These are phyloP conservation scores for Leucophora obtusa DNA, from an alignment of 2,888 invertebrate genomes.

Conservation along the genomic window DNA sequence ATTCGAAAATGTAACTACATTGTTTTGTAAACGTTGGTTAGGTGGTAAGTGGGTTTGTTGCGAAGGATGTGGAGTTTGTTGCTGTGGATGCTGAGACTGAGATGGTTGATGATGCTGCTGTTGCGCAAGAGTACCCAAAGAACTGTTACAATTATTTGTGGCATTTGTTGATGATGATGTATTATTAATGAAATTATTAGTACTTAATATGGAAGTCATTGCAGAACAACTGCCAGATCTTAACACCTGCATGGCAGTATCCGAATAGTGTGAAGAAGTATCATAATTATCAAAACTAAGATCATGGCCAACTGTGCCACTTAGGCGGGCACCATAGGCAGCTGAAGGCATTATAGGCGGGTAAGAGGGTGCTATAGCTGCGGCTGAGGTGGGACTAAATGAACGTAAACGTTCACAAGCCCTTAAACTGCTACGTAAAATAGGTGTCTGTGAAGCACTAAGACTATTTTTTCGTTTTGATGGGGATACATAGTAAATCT, in stretches of 20 bases:
- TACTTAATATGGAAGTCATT: conserved; percentile 65
- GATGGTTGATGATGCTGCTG: conserved; percentile 28
- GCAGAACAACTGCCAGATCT: conserved; percentile 69
- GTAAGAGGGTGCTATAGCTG: conserved; percentile 68
- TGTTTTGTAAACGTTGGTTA: conserved; percentile 68
- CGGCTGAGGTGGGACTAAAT: conserved; percentile 62
- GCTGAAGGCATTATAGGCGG: conserved; percentile 69
- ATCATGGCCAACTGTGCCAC: conserved; percentile 67
- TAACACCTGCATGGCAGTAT: conserved; percentile 71
- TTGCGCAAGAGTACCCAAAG: conserved; percentile 62
- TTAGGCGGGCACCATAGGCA: conserved; percentile 66
- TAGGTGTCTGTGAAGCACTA: conserved; percentile 61
- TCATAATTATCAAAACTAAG: conserved; percentile 71
- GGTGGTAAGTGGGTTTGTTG: conserved; percentile 40
- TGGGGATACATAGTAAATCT: conserved; percentile 77
- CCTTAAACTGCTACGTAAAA: conserved; percentile 61
- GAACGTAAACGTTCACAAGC: conserved; percentile 64
- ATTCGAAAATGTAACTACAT: conserved; percentile 75
- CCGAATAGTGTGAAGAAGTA: conserved; percentile 71
- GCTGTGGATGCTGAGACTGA: conserved; percentile 21
- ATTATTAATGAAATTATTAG: conserved; percentile 63
- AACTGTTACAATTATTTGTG: conserved; percentile 63
- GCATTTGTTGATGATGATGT: conserved; percentile 58
- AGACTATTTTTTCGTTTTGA: conserved; percentile 74
- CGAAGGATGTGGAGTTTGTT: conserved; percentile 29